Evolutionary conservation across 1,140 invertebrate genomes (phyloP), one percentile per base, ranked within the genome.

Genomic region (Cotesia typhae): DNA sequence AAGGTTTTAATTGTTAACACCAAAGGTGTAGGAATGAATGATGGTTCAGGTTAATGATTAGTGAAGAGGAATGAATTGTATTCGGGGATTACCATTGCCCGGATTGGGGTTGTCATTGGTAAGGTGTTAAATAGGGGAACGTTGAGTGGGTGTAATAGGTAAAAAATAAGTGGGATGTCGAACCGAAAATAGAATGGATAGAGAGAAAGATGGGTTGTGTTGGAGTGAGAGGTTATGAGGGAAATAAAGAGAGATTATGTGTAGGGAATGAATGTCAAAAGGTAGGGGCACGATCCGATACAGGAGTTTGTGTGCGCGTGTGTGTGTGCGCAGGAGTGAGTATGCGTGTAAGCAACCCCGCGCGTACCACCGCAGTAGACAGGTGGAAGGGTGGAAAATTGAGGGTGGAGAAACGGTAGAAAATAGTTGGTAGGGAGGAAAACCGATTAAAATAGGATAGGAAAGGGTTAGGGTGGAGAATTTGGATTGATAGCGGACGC

Each of bases 131-230:
- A 28, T 28, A 28, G 28, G 2, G 28, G 28, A 28, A 28, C 28
- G 28, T 28, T 28, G 28, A 28, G 28, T 28, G 28, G 28, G 3
- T 28, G 28, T 28, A 14, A 57, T 20, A 7, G 9, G 53, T 9
- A 47, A 47, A 47, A 47, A 47, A 47, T 47, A 77, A 80, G 82
- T 72, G 76, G 10, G 74, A 77, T 83, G 80, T 79, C 57, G 80
- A 82, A 83, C 84, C 41, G 41, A 55, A 65, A 47, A 53, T 10
- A 74, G 61, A 65, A 61, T 53, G 70, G 67, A 70, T 10, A 72
- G 35, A 55, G 55, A 71, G 73, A 52, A 67, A 53, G 67, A 66
- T 51, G 70, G 73, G 67, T 79, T 74, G 81, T 76, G 77, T 77
- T 74, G 52, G 73, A 67, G 70, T 74, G 72, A 69, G 71, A 55